A percentile compares a stretch with the other conserved stretches of the same genome.
phyloP scores from a whole-genome alignment of 2,888 invertebrate species.

The Hermaeophaga mercurialis region DNA sequence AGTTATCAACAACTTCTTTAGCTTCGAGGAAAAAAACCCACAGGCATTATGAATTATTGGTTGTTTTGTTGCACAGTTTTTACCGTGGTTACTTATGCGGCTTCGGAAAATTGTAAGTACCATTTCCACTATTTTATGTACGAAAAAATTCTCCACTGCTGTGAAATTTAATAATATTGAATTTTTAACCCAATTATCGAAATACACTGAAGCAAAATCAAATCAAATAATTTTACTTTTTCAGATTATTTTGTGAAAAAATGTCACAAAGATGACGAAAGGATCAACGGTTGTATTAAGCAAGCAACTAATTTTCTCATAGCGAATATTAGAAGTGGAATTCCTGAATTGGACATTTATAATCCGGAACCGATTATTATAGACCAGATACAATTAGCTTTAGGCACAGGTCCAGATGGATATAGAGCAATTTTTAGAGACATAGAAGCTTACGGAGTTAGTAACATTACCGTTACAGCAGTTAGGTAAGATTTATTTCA shows the following conservation, averaged over 20 bases:
- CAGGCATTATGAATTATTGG: conserved; percentile 19
- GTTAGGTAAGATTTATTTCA: conserved; percentile 66
- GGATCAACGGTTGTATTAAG: conserved; percentile 74
- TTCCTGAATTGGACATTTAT: conserved; percentile 73
- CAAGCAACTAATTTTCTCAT: conserved; percentile 77
- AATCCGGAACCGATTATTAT: conserved; percentile 82
- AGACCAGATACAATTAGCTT: conserved; percentile 79
- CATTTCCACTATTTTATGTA: background rate
- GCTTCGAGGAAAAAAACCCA: conserved; percentile 1
- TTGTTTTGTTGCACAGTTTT: conserved; percentile 15
- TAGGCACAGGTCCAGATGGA: conserved; percentile 82
- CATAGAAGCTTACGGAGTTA: conserved; percentile 80
- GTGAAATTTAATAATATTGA: too few species aligned
- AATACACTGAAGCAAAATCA: too few species aligned
- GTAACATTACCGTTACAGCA: conserved; percentile 78
- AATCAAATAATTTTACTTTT: too few species aligned
- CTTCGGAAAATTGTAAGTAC: conserved; percentile 29
- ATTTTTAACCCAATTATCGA: background rate
- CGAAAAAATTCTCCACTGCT: too few species aligned
- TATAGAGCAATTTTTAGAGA: conserved; percentile 81
- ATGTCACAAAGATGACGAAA: conserved; percentile 72
- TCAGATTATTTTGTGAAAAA: conserved; percentile 70
- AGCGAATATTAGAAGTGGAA: conserved; percentile 72
- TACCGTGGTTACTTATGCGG: conserved; percentile 12
- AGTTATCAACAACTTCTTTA: conserved; percentile 23